Evolutionary conservation across 2,113 vertebrate species (phyloP).

Genomic region (Lampris incognitus): DNA sequence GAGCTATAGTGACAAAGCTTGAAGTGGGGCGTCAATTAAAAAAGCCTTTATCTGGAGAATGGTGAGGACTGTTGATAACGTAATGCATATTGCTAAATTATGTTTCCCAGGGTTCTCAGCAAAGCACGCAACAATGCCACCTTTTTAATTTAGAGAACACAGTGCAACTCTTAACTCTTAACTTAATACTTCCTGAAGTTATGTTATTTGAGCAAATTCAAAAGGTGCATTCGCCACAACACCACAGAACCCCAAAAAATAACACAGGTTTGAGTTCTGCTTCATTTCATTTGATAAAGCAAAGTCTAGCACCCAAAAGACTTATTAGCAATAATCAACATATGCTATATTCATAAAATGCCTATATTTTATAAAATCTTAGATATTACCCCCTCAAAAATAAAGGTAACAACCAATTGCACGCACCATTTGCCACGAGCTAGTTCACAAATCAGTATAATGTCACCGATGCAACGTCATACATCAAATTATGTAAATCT

Average conservation of each 20-base stretch:
- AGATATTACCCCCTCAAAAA: no score
- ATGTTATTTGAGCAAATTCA: background rate
- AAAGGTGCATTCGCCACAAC: no score
- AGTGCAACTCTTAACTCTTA: constrained; percentile 28
- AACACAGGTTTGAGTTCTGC: no score
- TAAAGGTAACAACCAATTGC: no score
- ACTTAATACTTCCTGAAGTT: constrained; percentile 20
- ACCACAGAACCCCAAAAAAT: no score
- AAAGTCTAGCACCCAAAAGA: no score
- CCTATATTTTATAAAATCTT: no score
- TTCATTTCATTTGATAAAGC: no score
- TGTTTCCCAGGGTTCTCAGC: constrained; percentile 3
- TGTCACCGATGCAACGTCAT: background rate
- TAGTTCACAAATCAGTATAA: no score
- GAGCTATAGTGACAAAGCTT: constrained; percentile 48
- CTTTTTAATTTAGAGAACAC: constrained; percentile 41
- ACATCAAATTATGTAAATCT: background rate
- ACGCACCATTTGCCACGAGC: no score
- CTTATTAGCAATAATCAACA: no score
- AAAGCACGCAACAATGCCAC: background rate
- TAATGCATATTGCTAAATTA: constrained; percentile 39
- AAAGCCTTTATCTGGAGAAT: constrained; percentile 40
- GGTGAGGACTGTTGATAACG: constrained; percentile 29
- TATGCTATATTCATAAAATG: no score
- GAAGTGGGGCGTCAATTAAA: constrained; percentile 59